Conservation (phyloP, 2,888 invertebrate genomes). For the Campopleginae sp. region DNA sequence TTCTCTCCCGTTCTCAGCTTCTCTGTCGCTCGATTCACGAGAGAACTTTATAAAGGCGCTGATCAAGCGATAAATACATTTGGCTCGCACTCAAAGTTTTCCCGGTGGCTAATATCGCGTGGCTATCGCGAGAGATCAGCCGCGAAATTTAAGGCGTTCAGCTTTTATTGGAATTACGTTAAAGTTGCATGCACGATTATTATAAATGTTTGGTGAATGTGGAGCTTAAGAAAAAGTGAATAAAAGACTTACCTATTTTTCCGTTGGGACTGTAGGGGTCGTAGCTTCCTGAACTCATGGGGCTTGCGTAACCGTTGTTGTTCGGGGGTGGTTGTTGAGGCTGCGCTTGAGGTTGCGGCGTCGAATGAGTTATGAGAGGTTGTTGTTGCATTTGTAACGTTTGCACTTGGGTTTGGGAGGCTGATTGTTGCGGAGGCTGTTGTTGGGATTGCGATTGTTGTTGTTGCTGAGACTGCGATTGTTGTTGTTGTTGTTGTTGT, state of each 20-base stretch:
- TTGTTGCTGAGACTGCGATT: slow-evolving; percentile 75
- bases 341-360: slow-evolving; percentile 69
- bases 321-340: slow-evolving; percentile 78
- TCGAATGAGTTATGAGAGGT: slow-evolving; percentile 75
- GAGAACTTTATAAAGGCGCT: slow-evolving; percentile 54
- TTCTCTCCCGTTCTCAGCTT: not conserved
- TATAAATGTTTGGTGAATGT: too few species aligned
- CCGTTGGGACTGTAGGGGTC: slow-evolving; percentile 96
- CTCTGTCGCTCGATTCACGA: slow-evolving; percentile 16
- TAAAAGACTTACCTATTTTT: slow-evolving; percentile 90
- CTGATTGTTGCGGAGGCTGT: slow-evolving; percentile 68
- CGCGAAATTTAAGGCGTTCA: slow-evolving; percentile 25
- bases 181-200: not conserved
- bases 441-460: slow-evolving; percentile 75
- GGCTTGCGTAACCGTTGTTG: slow-evolving; percentile 93
- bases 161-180: slow-evolving; percentile 24
- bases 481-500: slow-evolving; percentile 75
- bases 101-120: slow-evolving; percentile 35
- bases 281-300: slow-evolving; percentile 94
- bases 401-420: slow-evolving; percentile 72
- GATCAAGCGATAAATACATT: slow-evolving; percentile 62
- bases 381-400: slow-evolving; percentile 68
- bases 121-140: slow-evolving; percentile 56
- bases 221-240: not conserved
- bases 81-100: slow-evolving; percentile 28